A percentile compares a stretch with the other conserved stretches of the same genome.
phyloP scores from a whole-genome alignment of 2,113 vertebrate species.

The Eira barbara region DNA sequence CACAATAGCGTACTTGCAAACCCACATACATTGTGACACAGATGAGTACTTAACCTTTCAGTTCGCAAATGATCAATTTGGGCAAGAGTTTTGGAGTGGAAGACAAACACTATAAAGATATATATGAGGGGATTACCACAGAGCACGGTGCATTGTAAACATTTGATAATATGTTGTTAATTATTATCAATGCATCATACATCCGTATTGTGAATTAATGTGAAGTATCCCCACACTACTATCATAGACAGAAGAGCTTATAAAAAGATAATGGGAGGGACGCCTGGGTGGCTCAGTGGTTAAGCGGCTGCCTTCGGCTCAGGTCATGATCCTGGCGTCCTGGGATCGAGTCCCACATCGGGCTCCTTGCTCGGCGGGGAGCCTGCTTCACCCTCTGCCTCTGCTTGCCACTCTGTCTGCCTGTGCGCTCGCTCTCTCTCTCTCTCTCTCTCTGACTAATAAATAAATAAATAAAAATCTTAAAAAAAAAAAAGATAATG shows the following conservation, averaged over 20 bases:
- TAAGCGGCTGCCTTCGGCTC: no score
- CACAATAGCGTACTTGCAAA: neutral
- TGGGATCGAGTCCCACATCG: no score
- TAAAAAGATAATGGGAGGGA: neutral
- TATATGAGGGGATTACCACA: neutral
- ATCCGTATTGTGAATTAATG: neutral
- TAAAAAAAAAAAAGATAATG: neutral
- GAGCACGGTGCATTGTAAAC: neutral
- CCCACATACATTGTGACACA: neutral
- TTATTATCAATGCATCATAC: neutral
- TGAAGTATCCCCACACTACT: neutral
- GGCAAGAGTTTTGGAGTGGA: neutral
- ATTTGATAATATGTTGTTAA: neutral
- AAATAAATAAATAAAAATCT: no score
- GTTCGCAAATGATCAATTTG: neutral
- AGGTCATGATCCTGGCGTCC: no score
- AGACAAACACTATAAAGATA: conserved; percentile 4
- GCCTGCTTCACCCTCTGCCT: no score
- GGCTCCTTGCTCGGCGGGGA: no score
- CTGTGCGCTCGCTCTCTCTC: no score
- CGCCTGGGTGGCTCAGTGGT: no score
- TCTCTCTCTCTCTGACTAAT: no score
- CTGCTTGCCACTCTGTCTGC: no score
- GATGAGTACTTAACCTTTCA: neutral
- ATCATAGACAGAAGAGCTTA: neutral